Conservation (phyloP, 2,113 vertebrate genomes). For the Benitochromis conjunctus region DNA sequence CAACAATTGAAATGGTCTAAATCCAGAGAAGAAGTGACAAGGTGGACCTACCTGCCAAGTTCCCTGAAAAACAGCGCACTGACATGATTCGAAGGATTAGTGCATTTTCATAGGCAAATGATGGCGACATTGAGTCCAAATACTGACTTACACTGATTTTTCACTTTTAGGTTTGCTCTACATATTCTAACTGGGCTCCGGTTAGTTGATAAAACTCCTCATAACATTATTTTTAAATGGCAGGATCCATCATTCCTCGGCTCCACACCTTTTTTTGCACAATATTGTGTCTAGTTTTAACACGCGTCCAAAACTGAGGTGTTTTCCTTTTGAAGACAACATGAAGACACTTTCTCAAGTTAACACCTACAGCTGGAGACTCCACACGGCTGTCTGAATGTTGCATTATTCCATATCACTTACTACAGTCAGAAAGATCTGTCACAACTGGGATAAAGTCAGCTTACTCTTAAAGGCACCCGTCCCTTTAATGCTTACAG, state of each 20-base stretch:
- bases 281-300: not conserved
- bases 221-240: not conserved
- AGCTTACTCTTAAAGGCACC: constrained; percentile 64
- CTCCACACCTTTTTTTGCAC: not conserved
- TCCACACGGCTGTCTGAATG: constrained; percentile 3
- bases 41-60: not conserved
- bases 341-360: not conserved
- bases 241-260: not conserved
- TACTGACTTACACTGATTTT: not conserved
- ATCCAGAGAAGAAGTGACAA: not conserved
- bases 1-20: not conserved
- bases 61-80: not conserved
- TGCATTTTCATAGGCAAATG: not conserved
- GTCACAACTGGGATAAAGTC: constrained; percentile 60
- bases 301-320: not conserved
- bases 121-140: not conserved
- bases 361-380: not conserved
- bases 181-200: not conserved
- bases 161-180: not conserved
- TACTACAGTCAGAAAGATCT: constrained; percentile 37
- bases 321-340: not conserved
- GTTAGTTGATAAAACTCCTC: not conserved
- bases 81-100: not conserved
- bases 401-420: constrained; percentile 41
- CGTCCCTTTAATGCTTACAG: constrained; percentile 53